These are phyloP conservation scores for Eupeodes luniger DNA, from an alignment of 2,888 invertebrate species.

Conservation along the genomic window DNA sequence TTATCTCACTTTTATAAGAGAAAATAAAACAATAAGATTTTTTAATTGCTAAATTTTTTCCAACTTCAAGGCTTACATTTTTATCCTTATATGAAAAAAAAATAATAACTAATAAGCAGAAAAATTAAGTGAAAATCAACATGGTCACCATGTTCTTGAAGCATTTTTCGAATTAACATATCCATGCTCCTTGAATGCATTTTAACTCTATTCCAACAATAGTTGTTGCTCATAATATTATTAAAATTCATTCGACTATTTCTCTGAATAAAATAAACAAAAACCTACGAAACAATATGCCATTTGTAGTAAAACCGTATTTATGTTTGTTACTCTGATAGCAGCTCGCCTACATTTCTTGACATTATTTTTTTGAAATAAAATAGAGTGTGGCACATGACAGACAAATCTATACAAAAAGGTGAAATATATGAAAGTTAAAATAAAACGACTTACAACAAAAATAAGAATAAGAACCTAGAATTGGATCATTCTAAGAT, in stretches of 20 bases:
- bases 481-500: conserved; percentile 4
- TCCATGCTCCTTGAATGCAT: conserved; percentile 2
- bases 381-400: conserved; percentile 23
- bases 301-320: not conserved
- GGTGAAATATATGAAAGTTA: not conserved
- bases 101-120: too few relatives aligned
- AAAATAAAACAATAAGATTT: too few relatives aligned
- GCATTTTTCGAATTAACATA: not conserved
- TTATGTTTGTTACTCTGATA: not conserved
- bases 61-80: too few relatives aligned
- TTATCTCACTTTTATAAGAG: too few relatives aligned
- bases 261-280: not conserved
- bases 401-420: conserved; percentile 12
- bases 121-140: too few relatives aligned
- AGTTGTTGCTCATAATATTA: not conserved
- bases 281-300: not conserved
- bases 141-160: not conserved
- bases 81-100: too few relatives aligned
- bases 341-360: conserved; percentile 19
- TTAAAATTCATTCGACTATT: conserved; percentile 8
- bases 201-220: not conserved
- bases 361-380: conserved; percentile 14
- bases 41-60: too few relatives aligned
- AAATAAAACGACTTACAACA: conserved; percentile 9
- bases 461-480: conserved; percentile 1